phyloP scores from a whole-genome alignment of 2,797 vertebrate species.

The Dryobates pubescens region DNA sequence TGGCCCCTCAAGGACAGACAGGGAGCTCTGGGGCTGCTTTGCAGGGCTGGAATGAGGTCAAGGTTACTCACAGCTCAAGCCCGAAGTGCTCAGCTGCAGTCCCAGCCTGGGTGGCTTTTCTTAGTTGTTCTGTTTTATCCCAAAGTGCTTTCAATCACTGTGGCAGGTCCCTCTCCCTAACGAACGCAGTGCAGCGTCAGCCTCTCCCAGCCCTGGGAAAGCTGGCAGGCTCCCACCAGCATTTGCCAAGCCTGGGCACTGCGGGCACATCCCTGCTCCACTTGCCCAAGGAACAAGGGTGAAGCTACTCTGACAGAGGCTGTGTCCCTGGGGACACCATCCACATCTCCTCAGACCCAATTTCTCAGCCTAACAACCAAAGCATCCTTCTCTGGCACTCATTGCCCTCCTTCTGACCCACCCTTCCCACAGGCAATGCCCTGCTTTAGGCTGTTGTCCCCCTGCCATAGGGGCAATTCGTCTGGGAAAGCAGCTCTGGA shows the following conservation, averaged over 20 bases:
- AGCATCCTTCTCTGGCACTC: not conserved
- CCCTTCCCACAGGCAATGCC: accelerated
- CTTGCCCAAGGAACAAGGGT: not conserved
- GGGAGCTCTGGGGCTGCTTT: not conserved
- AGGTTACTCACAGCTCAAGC: not conserved
- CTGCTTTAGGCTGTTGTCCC: accelerated
- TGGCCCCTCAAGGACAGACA: not conserved
- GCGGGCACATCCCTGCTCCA: accelerated
- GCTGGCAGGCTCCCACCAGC: not conserved
- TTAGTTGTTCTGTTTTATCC: not conserved
- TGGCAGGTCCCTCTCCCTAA: not conserved
- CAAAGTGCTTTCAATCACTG: not conserved
- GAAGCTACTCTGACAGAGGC: accelerated
- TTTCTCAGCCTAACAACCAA: accelerated
- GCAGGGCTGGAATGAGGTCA: constrained; percentile 5
- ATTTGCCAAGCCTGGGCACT: accelerated
- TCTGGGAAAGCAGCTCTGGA: accelerated
- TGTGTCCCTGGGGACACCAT: accelerated
- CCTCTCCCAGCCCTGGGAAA: no score
- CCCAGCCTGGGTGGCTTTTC: not conserved
- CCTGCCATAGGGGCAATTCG: not conserved
- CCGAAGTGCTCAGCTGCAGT: not conserved
- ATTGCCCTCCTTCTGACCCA: accelerated
- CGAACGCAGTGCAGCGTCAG: accelerated
- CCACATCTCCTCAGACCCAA: not conserved